A percentile compares a stretch with the other conserved stretches of the same genome.
Conservation (phyloP, 1,140 invertebrate genomes). For the Cherax quadricarinatus region DNA sequence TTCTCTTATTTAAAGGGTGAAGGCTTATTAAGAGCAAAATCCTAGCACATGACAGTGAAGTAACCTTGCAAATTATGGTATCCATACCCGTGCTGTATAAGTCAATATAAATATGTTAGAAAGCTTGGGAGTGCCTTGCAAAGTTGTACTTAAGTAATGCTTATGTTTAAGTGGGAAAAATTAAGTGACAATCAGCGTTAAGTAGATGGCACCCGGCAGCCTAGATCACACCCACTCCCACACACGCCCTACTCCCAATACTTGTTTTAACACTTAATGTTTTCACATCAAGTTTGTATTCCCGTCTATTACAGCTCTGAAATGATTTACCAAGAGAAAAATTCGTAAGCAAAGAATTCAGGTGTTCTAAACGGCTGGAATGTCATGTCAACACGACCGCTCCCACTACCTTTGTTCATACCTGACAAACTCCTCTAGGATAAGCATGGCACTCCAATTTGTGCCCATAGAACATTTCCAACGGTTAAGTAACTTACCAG, state of each 20-base stretch:
- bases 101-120: too few species aligned
- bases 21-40: too few species aligned
- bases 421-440: neutral
- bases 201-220: too few species aligned
- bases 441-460: neutral
- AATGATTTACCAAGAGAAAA: neutral
- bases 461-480: neutral
- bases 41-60: too few species aligned
- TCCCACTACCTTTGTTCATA: constrained; percentile 14
- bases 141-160: too few species aligned
- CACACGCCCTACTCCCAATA: neutral
- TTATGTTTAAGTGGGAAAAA: too few species aligned
- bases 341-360: neutral
- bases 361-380: constrained; percentile 38
- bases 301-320: neutral
- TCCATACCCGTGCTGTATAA: too few species aligned
- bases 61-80: too few species aligned
- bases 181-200: too few species aligned
- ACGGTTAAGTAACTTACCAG: constrained; percentile 75
- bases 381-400: constrained; percentile 36
- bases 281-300: neutral
- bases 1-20: too few species aligned
- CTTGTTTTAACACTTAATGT: neutral
- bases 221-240: neutral
- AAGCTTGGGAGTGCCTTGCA: too few species aligned